Evolutionary conservation across 2,113 vertebrate genomes (phyloP), one percentile per base, ranked within the genome.

Genomic region (Trematomus loennbergii): DNA sequence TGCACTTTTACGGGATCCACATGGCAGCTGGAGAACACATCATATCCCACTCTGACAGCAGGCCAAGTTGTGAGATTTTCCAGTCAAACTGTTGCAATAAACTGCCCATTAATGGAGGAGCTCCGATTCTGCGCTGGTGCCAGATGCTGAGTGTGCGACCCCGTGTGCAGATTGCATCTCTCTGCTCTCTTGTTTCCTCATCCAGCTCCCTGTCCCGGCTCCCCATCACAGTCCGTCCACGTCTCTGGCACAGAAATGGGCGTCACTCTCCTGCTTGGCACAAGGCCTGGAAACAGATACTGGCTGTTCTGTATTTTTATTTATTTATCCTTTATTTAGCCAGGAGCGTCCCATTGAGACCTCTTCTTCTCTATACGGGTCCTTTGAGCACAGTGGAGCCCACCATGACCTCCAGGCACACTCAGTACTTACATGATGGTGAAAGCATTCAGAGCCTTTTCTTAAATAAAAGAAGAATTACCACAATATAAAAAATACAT

Each of bases 11-110:
- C 48, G 25, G 36, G 25, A 49, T 25, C 55, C 64, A 25, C 6
- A 18, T 12, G 20, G 18, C 64, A 88, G 82, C 74, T 62, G 74
- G 67, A 72, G 67, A 81, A 73, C 57, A 72, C 75, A 70, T 72
- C 25, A 20, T 25, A 12, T 25, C 64, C 40, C 49, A 49, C 12
- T 3, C 54, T 70, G 85, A 82, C 64, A 52, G 15, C 11, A 12
- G 15, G 71, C 76, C 85, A 88, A 70, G 12, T 54, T 63, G 49
- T 64, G 64, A 77, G 33, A 53, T 48, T 64, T 78, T 89, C 75
- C 84, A 88, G 60, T 77, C 72, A 81, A 73, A 73, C 78, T 90
- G 78, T 79, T 77, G 83, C 81, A 87, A 84, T 61, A 75, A 82
- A 70, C 59, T 55, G 59, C 58, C 46, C 74, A 67, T 75, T 81